Evolutionary conservation across 2,113 vertebrate species (phyloP), one percentile per base, ranked within the genome.

Genomic region (Tragelaphus imberbis): DNA sequence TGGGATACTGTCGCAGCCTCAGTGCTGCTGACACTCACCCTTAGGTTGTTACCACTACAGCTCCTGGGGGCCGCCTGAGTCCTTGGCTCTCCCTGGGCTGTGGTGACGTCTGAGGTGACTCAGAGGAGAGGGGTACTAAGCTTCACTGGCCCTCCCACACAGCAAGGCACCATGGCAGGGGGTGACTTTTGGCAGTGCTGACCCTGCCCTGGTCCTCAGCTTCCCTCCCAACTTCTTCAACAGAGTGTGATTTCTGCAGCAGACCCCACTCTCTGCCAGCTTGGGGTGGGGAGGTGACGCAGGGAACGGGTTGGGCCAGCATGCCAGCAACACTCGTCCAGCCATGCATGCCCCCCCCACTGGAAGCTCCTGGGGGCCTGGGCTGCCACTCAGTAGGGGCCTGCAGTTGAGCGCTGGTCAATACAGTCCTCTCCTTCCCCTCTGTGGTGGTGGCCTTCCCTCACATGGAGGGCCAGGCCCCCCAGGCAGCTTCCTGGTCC

Each of bases 331-430:
- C 49, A 53, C 23, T 53, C 17, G 0, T n/a, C 80, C 10, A 23
- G 30, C 77, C 6, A 5, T 0, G 1, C 3, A 1, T 7, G 3
- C 19, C 33, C 75, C 53, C 47, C 91, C 68, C 44, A 5, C 12
- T 51, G 44, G 27, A 7, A 68, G 68, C 55, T 55, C 84, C 30
- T 5, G 21, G 40, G 27, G 82, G 40, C 12, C 28, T n/a, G 19
- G 30, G 58, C 15, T 1, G 17, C 84, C 12, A 7, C 4, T 53
- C 28, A 2, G 6, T 25, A 28, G 58, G 68, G 9, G 25, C 55
- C 6, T 2, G 47, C 61, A 1, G 1, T 1, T 27, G 49, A 21
- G n/a, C 40, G 7, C 88, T 71, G 25, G 44, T 55, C 36, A 9
- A n/a, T 3, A 14, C 0, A 3, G 23, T 33, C 19, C 25, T 44